These are phyloP conservation scores for Micropoecilia bifurca DNA, from an alignment of 2,797 vertebrate species.

Conservation along the genomic window DNA sequence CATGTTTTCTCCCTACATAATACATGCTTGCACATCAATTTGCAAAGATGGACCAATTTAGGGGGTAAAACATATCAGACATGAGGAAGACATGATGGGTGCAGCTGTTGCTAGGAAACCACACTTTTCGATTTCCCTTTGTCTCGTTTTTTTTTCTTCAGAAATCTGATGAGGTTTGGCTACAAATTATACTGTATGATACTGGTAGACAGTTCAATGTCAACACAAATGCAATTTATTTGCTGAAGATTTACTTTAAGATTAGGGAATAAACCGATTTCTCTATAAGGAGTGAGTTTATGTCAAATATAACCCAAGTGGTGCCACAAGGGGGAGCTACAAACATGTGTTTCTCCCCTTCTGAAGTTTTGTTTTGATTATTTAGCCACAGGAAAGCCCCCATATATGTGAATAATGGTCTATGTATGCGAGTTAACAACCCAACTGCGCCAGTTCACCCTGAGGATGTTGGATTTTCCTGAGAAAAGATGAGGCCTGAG, in stretches of 20 bases:
- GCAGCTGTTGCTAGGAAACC: slow-evolving; percentile 84
- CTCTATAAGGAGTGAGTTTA: neutral
- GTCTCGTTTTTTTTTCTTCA: slow-evolving; percentile 52
- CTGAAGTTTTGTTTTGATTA: slow-evolving; percentile 14
- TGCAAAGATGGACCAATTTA: slow-evolving; percentile 47
- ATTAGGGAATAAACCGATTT: slow-evolving; percentile 4
- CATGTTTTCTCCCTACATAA: slow-evolving; percentile 20
- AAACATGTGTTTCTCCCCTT: slow-evolving; percentile 24
- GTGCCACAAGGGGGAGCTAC: slow-evolving; percentile 68
- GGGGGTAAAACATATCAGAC: slow-evolving; percentile 38
- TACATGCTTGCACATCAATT: slow-evolving; percentile 41
- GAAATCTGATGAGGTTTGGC: slow-evolving; percentile 44
- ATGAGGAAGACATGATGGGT: slow-evolving; percentile 49
- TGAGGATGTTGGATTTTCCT: neutral
- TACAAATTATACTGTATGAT: neutral
- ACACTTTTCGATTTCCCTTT: slow-evolving; percentile 68
- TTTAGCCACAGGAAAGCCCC: slow-evolving; percentile 3
- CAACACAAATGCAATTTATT: neutral
- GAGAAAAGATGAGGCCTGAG: slow-evolving; percentile 40
- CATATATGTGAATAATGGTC: neutral
- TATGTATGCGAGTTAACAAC: neutral
- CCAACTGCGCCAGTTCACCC: neutral
- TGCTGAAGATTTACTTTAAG: slow-evolving; percentile 6
- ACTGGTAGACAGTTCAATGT: neutral
- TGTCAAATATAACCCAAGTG: neutral